Percentiles rank a stretch among this genome's conserved stretches.
These are phyloP conservation scores for Gymnopithys bicolor DNA, from an alignment of 2,797 vertebrate species.

Conservation along the genomic window DNA sequence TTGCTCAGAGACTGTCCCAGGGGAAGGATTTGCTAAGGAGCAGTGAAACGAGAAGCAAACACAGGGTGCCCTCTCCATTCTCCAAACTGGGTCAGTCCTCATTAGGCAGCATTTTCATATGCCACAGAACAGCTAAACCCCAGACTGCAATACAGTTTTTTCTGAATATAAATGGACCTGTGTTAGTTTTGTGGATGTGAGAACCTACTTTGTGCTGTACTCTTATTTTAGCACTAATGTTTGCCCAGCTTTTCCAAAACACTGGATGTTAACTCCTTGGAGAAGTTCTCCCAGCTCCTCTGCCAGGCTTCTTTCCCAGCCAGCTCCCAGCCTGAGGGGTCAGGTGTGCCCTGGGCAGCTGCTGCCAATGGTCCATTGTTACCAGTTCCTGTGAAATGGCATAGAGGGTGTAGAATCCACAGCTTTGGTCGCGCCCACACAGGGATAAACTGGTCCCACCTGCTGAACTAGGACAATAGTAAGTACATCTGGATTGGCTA, in stretches of 20 bases:
- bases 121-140: neutral
- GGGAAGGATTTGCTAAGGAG: neutral
- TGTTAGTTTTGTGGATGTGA: neutral
- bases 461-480: no score
- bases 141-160: neutral
- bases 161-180: neutral
- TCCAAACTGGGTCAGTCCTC: neutral
- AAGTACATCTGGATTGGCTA: neutral
- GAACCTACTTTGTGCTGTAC: accelerated
- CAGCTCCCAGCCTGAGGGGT: no score
- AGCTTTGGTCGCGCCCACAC: no score
- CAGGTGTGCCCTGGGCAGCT: no score
- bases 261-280: neutral
- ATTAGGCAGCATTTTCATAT: neutral
- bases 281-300: neutral
- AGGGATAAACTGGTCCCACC: no score
- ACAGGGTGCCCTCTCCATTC: neutral
- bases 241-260: neutral
- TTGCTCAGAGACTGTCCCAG: neutral
- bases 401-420: no score
- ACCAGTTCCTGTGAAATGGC: no score
- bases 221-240: neutral
- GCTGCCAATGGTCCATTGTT: no score
- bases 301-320: no score
- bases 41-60: neutral